Percentiles rank a stretch among this genome's conserved stretches.
These are phyloP conservation scores for Nannobrachium achirus DNA, from an alignment of 2,113 vertebrate genomes.

Conservation along the genomic window DNA sequence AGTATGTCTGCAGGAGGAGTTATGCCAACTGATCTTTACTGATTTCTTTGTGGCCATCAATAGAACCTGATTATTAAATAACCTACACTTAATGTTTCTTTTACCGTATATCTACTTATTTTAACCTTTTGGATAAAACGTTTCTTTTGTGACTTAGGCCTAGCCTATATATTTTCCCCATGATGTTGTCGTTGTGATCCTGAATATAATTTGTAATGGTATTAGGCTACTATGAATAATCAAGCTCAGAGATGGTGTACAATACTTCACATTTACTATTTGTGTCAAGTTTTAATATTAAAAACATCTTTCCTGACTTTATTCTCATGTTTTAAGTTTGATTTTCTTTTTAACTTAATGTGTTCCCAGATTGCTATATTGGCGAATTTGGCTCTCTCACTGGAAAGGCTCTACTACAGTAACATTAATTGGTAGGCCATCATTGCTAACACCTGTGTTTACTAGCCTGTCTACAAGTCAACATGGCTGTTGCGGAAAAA, in stretches of 20 bases:
- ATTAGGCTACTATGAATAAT: slow-evolving; percentile 8
- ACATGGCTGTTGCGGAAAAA: too few relatives aligned
- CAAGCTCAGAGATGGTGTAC: slow-evolving; percentile 1
- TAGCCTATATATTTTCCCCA: neutral
- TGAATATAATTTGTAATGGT: slow-evolving; percentile 17
- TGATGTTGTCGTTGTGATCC: neutral
- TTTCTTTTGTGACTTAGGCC: slow-evolving; percentile 1
- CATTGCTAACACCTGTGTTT: too few relatives aligned
- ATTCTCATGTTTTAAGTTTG: too few relatives aligned
- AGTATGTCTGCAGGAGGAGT: neutral
- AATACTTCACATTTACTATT: slow-evolving; percentile 23
- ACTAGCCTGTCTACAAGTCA: too few relatives aligned
- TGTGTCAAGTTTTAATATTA: slow-evolving; percentile 20
- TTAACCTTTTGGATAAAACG: neutral
- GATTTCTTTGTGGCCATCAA: neutral
- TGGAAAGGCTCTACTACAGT: too few relatives aligned
- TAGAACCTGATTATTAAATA: neutral
- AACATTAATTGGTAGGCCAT: too few relatives aligned
- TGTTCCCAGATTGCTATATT: too few relatives aligned
- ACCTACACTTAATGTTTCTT: slow-evolving; percentile 2
- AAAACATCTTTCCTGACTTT: slow-evolving; percentile 15
- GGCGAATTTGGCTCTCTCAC: too few relatives aligned
- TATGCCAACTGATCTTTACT: slow-evolving; percentile 11
- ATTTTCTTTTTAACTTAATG: neutral
- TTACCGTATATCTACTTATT: slow-evolving; percentile 7